Percentiles rank a stretch among this genome's conserved stretches.
These are phyloP conservation scores for Pseudorhombus dupliciocellatus DNA, from an alignment of 2,113 vertebrate species.

Conservation along the genomic window DNA sequence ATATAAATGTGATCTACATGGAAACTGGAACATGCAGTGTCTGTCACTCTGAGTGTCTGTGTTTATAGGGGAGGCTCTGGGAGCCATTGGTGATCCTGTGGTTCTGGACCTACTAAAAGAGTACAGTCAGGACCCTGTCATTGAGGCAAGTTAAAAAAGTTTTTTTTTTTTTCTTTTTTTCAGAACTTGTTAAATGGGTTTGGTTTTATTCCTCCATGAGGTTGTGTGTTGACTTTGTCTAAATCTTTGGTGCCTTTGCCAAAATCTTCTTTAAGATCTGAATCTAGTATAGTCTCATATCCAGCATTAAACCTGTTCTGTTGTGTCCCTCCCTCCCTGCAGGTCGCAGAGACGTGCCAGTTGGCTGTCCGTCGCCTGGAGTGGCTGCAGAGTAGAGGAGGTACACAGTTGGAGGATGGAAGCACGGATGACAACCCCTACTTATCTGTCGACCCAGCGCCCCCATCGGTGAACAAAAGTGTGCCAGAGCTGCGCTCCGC, in stretches of 20 bases:
- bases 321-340: not conserved
- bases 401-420: constrained; percentile 44
- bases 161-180: too few relatives aligned
- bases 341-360: constrained; percentile 97
- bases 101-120: constrained; percentile 88
- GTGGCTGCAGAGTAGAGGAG: constrained; percentile 85
- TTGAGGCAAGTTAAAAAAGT: constrained; percentile 81
- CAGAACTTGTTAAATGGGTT: too few relatives aligned
- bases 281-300: too few relatives aligned
- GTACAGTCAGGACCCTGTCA: constrained; percentile 86
- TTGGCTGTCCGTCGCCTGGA: constrained; percentile 87
- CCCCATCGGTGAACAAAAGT: constrained; percentile 79
- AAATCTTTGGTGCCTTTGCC: too few relatives aligned
- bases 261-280: too few relatives aligned
- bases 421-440: constrained; percentile 75
- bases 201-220: too few relatives aligned
- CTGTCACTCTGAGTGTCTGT: not conserved
- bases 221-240: too few relatives aligned
- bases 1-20: too few relatives aligned
- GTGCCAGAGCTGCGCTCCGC: constrained; percentile 75
- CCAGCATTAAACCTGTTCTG: too few relatives aligned
- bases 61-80: constrained; percentile 90
- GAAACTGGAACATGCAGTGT: not conserved
- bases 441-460: constrained; percentile 91
- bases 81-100: constrained; percentile 87